Evolutionary conservation across 2,888 invertebrate species (phyloP), one percentile per base, ranked within the genome.

Genomic region (Bembecia ichneumoniformis): DNA sequence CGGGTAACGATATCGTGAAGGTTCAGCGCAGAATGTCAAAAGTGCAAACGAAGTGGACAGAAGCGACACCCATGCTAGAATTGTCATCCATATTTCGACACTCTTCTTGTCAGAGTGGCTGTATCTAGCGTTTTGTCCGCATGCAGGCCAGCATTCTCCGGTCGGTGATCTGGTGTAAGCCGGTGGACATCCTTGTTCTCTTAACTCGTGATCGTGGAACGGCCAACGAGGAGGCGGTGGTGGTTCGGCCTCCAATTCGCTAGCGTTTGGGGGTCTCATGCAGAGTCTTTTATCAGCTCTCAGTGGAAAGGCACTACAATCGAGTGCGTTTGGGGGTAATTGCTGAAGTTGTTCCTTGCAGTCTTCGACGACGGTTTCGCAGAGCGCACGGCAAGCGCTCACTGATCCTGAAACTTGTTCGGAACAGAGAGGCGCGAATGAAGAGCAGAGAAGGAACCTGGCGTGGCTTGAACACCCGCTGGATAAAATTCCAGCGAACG

Each of bases 351-450:
- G 90, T 0, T 91, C 91, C 56, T 89, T 84, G 77, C 96, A 96
- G 66, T 94, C 94, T 3, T 79, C 83, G 56, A 89, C 89, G 4
- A 94, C 94, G 62, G 92, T 91, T 67, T 94, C 92, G 78, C 97
- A 97, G 58, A 97, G 92, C 17, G 93, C 92, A 54, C 94, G 90
- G 80, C 97, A 97, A 9, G 95, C 93, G 52, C 94, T 94, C 54
- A 97, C 94, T 43, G 95, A 93, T 62, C 93, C 93, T 20, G 93
- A 91, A 56, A 95, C 93, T 75, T 95, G 93, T 67, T 94, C 94
- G 34, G 96, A 95, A 80, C 97, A 97, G 75, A 97, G 93, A 36
- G 97, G 97, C 9, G 95, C 94, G 77, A 95, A 95, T 49, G 96
- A 93, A 13, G 96, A 94, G 84, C 97, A 97, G 54, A 97, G 90